Evolutionary conservation across 2,888 invertebrate genomes (phyloP), one percentile per base, ranked within the genome.

Genomic region (Stegana nigrithorax): DNA sequence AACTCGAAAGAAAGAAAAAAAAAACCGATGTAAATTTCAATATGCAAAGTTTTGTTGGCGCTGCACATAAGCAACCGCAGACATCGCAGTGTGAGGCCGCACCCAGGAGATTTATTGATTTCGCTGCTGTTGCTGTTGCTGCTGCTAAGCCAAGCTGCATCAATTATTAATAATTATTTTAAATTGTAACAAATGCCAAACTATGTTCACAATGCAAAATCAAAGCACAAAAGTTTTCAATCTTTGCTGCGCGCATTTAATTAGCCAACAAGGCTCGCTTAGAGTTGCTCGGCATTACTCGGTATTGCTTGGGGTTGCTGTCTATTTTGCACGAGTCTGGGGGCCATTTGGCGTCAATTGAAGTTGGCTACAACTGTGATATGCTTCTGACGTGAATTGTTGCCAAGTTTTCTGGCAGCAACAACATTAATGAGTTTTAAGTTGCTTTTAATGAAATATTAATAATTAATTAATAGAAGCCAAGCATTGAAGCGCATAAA

Each of bases 141-240:
- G 71, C 62, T 77, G 71, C 73, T n/a, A 70, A 65, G 74, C 73
- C 74, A 76, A 76, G 73, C 67, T 68, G 73, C 72, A 76, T 78
- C 73, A 78, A 76, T 76, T 76, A 76, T 78, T 76, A 72, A 78
- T 76, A 76, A 71, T 78, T 78, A 78, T 73, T 74, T 75, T 70
- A 65, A 73, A 75, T 73, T 67, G 64, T 65, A 56, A 66, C 53
- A 42, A 51, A 36, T 59, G 29, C 1, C 51, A 60, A 55, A 62
- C 51, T 56, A 63, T 32, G 50, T 59, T 27, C 59, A 27, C 8
- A 55, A 60, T n/a, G 44, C 39, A 53, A 17, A 26, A n/a, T 23
- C n/a, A 44, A 2, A 14, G 12, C 8, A 25, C 1, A 23, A 45
- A 64, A 51, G 10, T 42, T 61, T 66, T 60, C 56, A 23, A 36